phyloP scores from a whole-genome alignment of 2,113 vertebrate genomes.

The Zeus faber region DNA sequence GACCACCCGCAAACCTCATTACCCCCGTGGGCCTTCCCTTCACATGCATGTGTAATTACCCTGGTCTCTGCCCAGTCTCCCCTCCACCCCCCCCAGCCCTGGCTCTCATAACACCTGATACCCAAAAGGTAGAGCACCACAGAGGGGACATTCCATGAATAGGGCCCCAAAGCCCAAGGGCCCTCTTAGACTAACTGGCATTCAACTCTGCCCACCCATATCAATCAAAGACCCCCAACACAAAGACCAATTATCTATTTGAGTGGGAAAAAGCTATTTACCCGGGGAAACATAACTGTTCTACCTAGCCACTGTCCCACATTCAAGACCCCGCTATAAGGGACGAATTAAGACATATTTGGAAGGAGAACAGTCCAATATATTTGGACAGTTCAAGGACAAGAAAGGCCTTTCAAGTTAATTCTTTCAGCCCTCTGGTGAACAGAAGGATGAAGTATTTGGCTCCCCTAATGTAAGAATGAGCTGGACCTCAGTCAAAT shows the following conservation, averaged over 20 bases:
- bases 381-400: slow-evolving; percentile 61
- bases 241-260: slow-evolving; percentile 62
- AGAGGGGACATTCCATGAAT: slow-evolving; percentile 54
- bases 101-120: slow-evolving; percentile 71
- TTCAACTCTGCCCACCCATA: slow-evolving; percentile 71
- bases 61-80: slow-evolving; percentile 51
- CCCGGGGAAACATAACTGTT: slow-evolving; percentile 61
- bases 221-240: slow-evolving; percentile 63
- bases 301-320: slow-evolving; percentile 57
- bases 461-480: slow-evolving; percentile 56
- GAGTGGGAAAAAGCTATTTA: slow-evolving; percentile 57
- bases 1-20: slow-evolving; percentile 79
- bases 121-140: slow-evolving; percentile 63
- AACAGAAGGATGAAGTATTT: slow-evolving; percentile 64
- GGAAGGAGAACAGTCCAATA: slow-evolving; percentile 50
- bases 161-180: slow-evolving; percentile 46
- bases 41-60: slow-evolving; percentile 78
- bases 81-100: too few relatives aligned
- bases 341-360: slow-evolving; percentile 50
- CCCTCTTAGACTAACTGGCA: slow-evolving; percentile 52
- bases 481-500: slow-evolving; percentile 58
- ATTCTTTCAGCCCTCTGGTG: slow-evolving; percentile 67
- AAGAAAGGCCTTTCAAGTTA: slow-evolving; percentile 64
- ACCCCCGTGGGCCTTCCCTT: slow-evolving; percentile 65
- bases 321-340: slow-evolving; percentile 54